Conservation (phyloP, 2,888 invertebrate species). For the Eurois occulta region DNA sequence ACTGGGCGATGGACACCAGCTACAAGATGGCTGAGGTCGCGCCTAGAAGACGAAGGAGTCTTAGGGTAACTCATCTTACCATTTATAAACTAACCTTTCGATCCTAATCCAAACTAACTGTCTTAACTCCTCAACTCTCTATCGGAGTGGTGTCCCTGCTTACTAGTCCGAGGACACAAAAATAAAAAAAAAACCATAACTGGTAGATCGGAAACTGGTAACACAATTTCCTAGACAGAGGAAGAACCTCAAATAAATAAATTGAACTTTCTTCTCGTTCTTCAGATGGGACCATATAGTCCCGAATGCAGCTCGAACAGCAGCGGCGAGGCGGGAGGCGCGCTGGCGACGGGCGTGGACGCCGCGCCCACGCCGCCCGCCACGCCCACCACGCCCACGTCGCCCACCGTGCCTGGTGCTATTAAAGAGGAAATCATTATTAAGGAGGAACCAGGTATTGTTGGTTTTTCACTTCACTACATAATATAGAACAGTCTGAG, state of each 20-base stretch:
- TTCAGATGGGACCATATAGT: constrained; percentile 90
- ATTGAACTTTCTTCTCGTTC: neutral
- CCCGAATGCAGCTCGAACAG: constrained; percentile 91
- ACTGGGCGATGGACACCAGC: constrained; percentile 91
- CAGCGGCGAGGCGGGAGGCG: constrained; percentile 83
- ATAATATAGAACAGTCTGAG: neutral
- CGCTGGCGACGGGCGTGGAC: constrained; percentile 70
- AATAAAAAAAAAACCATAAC: neutral
- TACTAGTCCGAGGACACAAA: neutral
- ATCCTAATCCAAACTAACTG: neutral
- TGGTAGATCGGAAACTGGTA: neutral
- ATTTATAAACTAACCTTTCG: neutral
- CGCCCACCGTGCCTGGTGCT: constrained; percentile 70
- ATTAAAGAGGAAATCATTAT: constrained; percentile 77
- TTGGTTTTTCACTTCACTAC: neutral
- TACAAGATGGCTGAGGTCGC: constrained; percentile 90
- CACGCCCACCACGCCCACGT: constrained; percentile 83
- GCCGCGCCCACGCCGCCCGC: constrained; percentile 76
- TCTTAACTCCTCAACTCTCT: neutral
- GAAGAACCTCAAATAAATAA: neutral
- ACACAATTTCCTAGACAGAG: neutral
- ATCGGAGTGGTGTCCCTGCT: neutral
- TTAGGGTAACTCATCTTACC: constrained; percentile 77
- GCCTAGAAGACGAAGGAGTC: constrained; percentile 87
- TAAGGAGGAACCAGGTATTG: constrained; percentile 75